A percentile compares a stretch with the other conserved stretches of the same genome.
Evolutionary conservation across 2,113 vertebrate species (phyloP).

Genomic region (Regulus satrapa): DNA sequence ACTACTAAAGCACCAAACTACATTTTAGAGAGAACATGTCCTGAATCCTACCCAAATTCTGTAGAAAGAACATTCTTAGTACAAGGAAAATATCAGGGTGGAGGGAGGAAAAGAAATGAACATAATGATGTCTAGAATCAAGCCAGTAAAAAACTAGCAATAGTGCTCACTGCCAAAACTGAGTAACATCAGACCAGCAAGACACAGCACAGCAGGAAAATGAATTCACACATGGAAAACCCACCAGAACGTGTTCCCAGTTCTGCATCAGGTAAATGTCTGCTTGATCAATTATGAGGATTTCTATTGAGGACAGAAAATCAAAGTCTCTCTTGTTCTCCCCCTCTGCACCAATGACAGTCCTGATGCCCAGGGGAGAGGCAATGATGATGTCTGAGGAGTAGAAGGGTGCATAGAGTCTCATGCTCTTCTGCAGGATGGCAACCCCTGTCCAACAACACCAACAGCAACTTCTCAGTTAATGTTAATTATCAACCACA

Average conservation of each 20-base stretch:
- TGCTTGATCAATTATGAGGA: constrained; percentile 90
- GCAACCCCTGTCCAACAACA: constrained; percentile 78
- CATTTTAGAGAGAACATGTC: neutral
- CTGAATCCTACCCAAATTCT: neutral
- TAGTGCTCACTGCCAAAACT: neutral
- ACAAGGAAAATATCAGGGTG: neutral
- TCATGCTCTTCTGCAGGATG: constrained; percentile 84
- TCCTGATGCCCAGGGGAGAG: constrained; percentile 92
- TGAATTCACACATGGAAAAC: neutral
- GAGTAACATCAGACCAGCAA: neutral
- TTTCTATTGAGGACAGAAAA: constrained; percentile 93
- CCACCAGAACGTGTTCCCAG: constrained; percentile 95
- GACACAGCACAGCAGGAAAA: neutral
- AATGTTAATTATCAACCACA: neutral
- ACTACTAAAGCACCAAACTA: neutral
- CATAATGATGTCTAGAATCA: neutral
- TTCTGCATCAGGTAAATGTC: constrained; percentile 99
- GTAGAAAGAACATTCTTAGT: neutral
- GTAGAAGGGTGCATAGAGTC: constrained; percentile 94
- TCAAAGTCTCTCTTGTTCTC: constrained; percentile 91
- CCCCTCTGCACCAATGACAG: constrained; percentile 87
- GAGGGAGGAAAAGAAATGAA: neutral
- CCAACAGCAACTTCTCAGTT: neutral
- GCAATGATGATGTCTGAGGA: constrained; percentile 94
- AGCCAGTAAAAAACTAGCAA: neutral